Evolutionary conservation across 2,113 vertebrate species (phyloP).

Genomic region (Tyto alba): DNA sequence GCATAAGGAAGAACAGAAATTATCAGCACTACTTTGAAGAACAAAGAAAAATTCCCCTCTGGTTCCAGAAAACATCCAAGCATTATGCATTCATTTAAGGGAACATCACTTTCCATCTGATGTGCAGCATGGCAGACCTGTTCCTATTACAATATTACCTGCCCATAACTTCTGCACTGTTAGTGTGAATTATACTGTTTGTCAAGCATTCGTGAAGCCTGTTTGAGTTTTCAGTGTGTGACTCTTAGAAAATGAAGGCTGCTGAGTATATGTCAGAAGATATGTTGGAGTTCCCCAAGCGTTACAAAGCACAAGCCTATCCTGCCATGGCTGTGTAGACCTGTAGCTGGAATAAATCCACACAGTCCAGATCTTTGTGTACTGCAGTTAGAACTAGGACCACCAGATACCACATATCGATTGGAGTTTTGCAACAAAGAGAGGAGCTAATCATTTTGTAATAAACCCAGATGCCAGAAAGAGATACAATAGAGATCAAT

Average conservation of each 20-base stretch:
- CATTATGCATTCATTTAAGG: background rate
- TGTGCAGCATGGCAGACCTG: too few relatives aligned
- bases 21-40: background rate
- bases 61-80: background rate
- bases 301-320: background rate
- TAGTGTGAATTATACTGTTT: background rate
- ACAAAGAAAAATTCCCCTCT: background rate
- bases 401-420: background rate
- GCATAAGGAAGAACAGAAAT: background rate
- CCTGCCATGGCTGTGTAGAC: background rate
- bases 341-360: background rate
- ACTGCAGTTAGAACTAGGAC: background rate
- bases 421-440: background rate
- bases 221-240: background rate
- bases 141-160: background rate
- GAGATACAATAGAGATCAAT: too few relatives aligned
- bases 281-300: background rate
- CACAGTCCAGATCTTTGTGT: background rate
- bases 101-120: background rate
- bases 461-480: background rate
- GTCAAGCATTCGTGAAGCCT: background rate
- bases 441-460: accelerated
- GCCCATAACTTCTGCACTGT: background rate
- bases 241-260: background rate
- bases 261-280: too few relatives aligned